Evolutionary conservation across 1,140 invertebrate genomes (phyloP).

Genomic region (Drosophila ananassae): DNA sequence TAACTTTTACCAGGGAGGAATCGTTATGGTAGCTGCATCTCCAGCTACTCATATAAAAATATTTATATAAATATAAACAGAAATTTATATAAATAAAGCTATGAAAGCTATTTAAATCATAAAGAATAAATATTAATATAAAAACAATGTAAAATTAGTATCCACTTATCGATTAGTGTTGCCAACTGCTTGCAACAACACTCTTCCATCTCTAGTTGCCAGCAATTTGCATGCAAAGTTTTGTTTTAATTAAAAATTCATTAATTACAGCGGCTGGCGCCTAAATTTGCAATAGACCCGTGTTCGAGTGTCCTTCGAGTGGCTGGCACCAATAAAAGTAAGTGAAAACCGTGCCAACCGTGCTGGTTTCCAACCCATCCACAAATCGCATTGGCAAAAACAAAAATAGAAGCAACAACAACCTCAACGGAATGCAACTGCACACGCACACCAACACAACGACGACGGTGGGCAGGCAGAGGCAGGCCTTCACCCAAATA

Average conservation of each 20-base stretch:
- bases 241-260: slow-evolving; percentile 33
- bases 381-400: slow-evolving; percentile 51
- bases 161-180: slow-evolving; percentile 5
- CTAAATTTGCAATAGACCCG: not conserved
- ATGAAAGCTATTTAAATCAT: too few species aligned
- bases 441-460: slow-evolving; percentile 9
- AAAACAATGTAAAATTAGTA: not conserved
- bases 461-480: too few species aligned
- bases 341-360: slow-evolving; percentile 14
- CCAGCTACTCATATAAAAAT: too few species aligned
- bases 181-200: not conserved
- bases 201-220: slow-evolving; percentile 24
- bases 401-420: slow-evolving; percentile 34
- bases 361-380: slow-evolving; percentile 23
- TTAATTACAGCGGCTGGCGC: slow-evolving; percentile 18
- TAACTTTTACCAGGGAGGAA: too few species aligned
- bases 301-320: not conserved
- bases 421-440: slow-evolving; percentile 44
- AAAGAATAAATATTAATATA: too few species aligned
- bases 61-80: too few species aligned
- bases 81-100: too few species aligned
- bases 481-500: slow-evolving; percentile 35
- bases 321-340: slow-evolving; percentile 39
- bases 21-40: too few species aligned
- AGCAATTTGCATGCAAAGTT: slow-evolving; percentile 37